Base-by-base conservation (phyloP, 37 sponge, comb jelly and placozoan species). In the Dysidea cf. avara region DNA sequence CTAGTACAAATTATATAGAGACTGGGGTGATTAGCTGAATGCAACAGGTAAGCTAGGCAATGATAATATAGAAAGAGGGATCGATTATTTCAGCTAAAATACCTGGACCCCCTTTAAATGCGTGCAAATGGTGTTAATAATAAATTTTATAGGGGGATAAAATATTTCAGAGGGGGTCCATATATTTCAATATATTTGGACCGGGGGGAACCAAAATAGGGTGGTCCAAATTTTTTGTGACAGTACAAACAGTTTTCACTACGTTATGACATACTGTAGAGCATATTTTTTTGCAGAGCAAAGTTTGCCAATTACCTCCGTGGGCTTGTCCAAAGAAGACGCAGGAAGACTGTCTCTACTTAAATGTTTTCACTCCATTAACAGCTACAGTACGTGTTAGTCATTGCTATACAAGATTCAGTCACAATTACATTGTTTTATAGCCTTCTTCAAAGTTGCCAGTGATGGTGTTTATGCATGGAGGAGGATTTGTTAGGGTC, bases 391-490 rank as follows among this genome's bases (percentile, higher is more conserved):
- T 78, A 35, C 53, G 61, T 39, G 39, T 0, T 24, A 2, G 18
- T 17, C 14, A 12, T 49, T 12, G 12, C 16, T 17, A 7, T 54
- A 25, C 2, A 54, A 25, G 24, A 6, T 2, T 25, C 21, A 7
- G 56, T 54, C 2, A 54, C 24, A 25, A 2, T 7, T 2, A 54
- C 4, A 38, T 58, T 49, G 3, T n/a, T 34, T 37, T 66, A 33
- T 61, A 84, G 84, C 47, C 86, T 0, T 40, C 60, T 14, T 74
- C 86, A 33, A 86, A 59, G 61, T 61, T 82, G 11, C 90, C 90
- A 24, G 90, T 89, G 25, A 89, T 89, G 90, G 74, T 83, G 1
- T 89, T 83, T 32, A 61, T 89, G 13, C 90, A 89, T 63, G 90
- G 90, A 63, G 90, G 90, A 16, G 74, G 83, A 61, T 89, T 89